phyloP scores from a whole-genome alignment of 1,140 invertebrate genomes.

The Drosophila mojavensis region DNA sequence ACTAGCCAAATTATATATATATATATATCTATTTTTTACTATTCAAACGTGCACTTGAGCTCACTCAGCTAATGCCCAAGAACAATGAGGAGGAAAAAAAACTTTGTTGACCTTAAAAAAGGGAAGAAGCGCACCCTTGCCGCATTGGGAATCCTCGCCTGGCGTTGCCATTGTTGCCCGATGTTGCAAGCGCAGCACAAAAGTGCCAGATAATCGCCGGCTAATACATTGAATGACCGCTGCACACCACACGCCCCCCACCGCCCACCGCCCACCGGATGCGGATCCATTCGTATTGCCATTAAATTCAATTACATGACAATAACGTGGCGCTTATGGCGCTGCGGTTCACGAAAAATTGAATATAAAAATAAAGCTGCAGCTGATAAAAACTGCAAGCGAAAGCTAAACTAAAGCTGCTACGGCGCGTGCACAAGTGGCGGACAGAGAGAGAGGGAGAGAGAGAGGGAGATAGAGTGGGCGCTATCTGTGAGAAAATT shows the following conservation, averaged over 20 bases:
- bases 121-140: not conserved
- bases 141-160: conserved; percentile 15
- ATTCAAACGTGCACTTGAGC: not conserved
- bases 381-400: conserved; percentile 74
- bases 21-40: not conserved
- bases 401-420: conserved; percentile 49
- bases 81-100: not conserved
- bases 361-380: conserved; percentile 77
- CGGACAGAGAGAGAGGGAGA: not conserved
- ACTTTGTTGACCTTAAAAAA: conserved; percentile 12
- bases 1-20: not conserved
- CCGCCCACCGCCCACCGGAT: conserved; percentile 26
- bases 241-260: no score
- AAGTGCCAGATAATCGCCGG: conserved; percentile 70
- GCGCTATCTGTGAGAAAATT: conserved; percentile 68
- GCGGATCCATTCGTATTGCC: conserved; percentile 60
- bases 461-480: conserved; percentile 14
- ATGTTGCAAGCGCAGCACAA: conserved; percentile 61
- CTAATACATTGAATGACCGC: conserved; percentile 69
- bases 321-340: conserved; percentile 77
- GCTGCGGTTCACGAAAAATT: conserved; percentile 70
- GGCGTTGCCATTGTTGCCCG: conserved; percentile 30
- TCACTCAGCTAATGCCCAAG: not conserved
- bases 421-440: conserved; percentile 32
- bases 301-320: conserved; percentile 81